Conservation (phyloP, 2,888 invertebrate species). For the Phaedon cochleariae region DNA sequence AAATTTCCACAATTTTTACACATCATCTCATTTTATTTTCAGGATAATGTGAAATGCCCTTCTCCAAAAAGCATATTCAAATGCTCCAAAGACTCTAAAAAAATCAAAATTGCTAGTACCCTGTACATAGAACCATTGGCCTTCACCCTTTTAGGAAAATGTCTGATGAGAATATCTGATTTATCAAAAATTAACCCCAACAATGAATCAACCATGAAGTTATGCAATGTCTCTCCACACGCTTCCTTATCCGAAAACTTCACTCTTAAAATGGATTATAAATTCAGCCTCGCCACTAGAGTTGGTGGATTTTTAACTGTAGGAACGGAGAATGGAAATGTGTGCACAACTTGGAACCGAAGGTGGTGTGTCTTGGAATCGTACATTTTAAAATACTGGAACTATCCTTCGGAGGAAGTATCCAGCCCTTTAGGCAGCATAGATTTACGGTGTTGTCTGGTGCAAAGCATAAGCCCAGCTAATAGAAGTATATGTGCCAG, state of each 20-base stretch:
- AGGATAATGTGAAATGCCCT: conserved; percentile 34
- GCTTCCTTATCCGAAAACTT: conserved; percentile 32
- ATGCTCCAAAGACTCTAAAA: conserved; percentile 24
- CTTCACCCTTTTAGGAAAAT: conserved; percentile 37
- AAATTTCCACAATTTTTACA: conserved; percentile 5
- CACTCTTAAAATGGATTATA: conserved; percentile 26
- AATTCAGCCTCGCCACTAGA: conserved; percentile 35
- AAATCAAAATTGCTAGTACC: conserved; percentile 17
- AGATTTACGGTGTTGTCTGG: conserved; percentile 33
- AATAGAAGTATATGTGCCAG: conserved; percentile 44
- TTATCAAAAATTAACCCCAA: conserved; percentile 28
- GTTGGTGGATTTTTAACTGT: conserved; percentile 42
- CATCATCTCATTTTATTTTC: conserved; percentile 19
- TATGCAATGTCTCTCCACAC: conserved; percentile 30
- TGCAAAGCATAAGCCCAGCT: conserved; percentile 30
- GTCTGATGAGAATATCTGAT: conserved; percentile 32
- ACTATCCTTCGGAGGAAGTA: conserved; percentile 45
- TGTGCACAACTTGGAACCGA: conserved; percentile 41
- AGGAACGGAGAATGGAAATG: conserved; percentile 31
- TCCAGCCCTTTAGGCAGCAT: conserved; percentile 33
- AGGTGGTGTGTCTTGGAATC: conserved; percentile 46
- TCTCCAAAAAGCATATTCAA: conserved; percentile 42
- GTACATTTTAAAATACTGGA: conserved; percentile 42
- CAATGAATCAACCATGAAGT: conserved; percentile 11
- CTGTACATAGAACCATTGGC: conserved; percentile 34